These are phyloP conservation scores for Sula dactylatra DNA, from an alignment of 2,113 vertebrate species.

Conservation along the genomic window DNA sequence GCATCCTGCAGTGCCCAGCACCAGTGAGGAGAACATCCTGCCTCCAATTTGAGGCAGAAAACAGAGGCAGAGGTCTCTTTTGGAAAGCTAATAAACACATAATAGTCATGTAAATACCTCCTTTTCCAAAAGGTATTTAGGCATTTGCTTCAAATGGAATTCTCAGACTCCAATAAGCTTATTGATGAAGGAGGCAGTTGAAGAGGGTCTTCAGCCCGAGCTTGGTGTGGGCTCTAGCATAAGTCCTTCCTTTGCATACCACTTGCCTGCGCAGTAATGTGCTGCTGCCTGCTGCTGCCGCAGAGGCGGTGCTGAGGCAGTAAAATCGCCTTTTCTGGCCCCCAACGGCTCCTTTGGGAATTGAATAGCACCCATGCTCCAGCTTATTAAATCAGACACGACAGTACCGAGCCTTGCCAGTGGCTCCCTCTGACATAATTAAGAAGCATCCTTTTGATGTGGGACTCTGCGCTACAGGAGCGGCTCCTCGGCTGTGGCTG, in stretches of 20 bases:
- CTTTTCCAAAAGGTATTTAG: background rate
- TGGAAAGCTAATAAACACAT: background rate
- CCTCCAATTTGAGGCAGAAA: background rate
- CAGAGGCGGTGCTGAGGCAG: background rate
- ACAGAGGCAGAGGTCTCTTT: background rate
- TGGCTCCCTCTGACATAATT: background rate
- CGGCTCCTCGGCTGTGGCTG: background rate
- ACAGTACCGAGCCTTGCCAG: background rate
- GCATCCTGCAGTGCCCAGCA: background rate
- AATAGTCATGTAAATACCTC: background rate
- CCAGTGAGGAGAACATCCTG: fast-evolving
- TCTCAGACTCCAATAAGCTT: background rate
- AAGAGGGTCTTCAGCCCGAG: background rate
- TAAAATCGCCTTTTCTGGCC: background rate
- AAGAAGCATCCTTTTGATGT: background rate
- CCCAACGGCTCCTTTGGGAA: background rate
- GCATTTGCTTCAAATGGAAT: background rate
- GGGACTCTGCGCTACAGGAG: background rate
- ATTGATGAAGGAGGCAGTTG: background rate
- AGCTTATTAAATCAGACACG: background rate
- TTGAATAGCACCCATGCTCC: background rate
- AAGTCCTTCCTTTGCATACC: background rate
- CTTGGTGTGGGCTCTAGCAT: background rate
- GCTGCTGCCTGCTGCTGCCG: background rate
- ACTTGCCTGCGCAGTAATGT: background rate